These are phyloP conservation scores for Cydia splendana DNA, from an alignment of 1,140 invertebrate genomes.

Conservation along the genomic window DNA sequence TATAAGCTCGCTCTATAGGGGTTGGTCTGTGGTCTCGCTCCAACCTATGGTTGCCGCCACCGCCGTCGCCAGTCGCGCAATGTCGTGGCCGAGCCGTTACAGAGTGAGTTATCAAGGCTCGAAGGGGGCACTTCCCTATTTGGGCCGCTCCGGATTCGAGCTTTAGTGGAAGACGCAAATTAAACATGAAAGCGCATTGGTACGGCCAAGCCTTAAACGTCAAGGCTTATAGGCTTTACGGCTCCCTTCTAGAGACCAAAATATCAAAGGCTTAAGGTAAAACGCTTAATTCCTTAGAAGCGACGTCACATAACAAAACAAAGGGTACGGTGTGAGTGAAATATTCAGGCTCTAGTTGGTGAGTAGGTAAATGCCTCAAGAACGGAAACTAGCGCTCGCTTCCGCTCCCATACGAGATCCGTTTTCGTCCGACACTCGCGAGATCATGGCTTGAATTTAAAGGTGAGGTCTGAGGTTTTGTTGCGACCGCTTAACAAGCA, in stretches of 20 bases:
- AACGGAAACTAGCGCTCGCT: constrained; percentile 35
- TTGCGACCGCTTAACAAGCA: neutral
- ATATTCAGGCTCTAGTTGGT: constrained; percentile 6
- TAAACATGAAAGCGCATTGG: neutral
- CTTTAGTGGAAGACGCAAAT: neutral
- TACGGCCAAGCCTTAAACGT: neutral
- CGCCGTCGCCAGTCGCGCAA: too few species aligned
- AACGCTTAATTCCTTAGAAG: constrained; percentile 4
- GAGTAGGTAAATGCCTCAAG: constrained; percentile 32
- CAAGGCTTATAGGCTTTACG: neutral
- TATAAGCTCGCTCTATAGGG: too few species aligned
- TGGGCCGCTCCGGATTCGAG: too few species aligned
- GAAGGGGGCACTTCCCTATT: too few species aligned
- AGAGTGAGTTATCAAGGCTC: too few species aligned
- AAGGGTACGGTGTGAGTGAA: constrained; percentile 17
- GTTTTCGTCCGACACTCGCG: constrained; percentile 30
- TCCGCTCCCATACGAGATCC: constrained; percentile 37
- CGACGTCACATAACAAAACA: constrained; percentile 15
- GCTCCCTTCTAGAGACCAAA: neutral
- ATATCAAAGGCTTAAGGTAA: neutral
- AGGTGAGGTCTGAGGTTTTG: neutral
- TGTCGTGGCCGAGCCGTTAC: too few species aligned
- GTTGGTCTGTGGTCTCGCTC: too few species aligned
- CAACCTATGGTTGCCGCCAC: too few species aligned
- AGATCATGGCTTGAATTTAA: constrained; percentile 35